Conservation (phyloP, 2,888 invertebrate species). For the Megalurothrips usitatus region DNA sequence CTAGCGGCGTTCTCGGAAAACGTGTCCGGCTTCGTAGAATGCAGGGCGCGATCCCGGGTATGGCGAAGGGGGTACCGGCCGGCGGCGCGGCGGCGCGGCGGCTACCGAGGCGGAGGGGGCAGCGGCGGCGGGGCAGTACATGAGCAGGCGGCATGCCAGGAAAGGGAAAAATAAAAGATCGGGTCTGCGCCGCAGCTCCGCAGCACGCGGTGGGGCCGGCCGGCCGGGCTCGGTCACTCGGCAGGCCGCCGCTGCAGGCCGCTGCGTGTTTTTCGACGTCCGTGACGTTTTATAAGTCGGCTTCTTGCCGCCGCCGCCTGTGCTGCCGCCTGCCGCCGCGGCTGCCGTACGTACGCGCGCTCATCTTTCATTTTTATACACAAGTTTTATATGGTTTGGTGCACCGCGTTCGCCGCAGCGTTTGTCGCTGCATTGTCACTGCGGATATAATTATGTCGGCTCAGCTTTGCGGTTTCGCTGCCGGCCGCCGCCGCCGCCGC, state of each 20-base stretch:
- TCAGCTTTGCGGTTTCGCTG: not conserved
- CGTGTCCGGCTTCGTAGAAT: constrained; percentile 21
- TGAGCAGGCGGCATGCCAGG: constrained; percentile 21
- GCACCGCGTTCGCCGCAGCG: not conserved
- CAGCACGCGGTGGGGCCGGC: not conserved
- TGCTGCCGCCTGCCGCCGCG: not conserved
- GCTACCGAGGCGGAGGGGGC: not conserved
- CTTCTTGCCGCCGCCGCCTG: not conserved
- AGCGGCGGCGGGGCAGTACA: constrained; percentile 5
- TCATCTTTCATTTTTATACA: constrained; percentile 21
- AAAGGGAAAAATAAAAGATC: constrained; percentile 25
- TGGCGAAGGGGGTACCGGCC: not conserved
- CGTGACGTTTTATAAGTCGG: not conserved
- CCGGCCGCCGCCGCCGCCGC: too few species aligned
- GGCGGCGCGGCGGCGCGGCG: not conserved
- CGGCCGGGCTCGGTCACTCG: not conserved
- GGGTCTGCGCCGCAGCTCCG: not conserved
- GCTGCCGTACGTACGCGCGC: not conserved
- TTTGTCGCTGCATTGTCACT: constrained; percentile 6
- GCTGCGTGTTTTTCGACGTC: not conserved
- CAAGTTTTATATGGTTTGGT: constrained; percentile 19
- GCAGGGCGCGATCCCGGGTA: constrained; percentile 7
- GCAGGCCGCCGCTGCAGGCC: not conserved
- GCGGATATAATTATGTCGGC: not conserved
- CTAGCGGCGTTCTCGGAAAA: constrained; percentile 1